A percentile compares a stretch with the other conserved stretches of the same genome.
These are phyloP conservation scores for Salarias fasciatus DNA, from an alignment of 2,797 vertebrate genomes.

Conservation along the genomic window DNA sequence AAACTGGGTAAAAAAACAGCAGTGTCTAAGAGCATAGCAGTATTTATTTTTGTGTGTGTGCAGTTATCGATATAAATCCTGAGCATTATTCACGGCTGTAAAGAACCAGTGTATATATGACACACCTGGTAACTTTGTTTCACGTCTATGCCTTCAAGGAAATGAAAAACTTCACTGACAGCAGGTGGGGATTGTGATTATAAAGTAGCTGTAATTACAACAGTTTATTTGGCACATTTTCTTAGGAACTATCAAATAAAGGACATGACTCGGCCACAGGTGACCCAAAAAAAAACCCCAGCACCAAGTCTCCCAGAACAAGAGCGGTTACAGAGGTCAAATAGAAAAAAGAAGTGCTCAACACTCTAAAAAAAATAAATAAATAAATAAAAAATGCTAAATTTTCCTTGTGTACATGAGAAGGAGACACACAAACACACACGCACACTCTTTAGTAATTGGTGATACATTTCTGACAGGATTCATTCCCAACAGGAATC, in stretches of 20 bases:
- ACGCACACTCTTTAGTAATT: neutral
- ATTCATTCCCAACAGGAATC: slow-evolving; percentile 3
- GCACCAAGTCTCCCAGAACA: neutral
- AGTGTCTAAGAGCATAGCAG: neutral
- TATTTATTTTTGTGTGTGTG: no score
- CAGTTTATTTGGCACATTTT: neutral
- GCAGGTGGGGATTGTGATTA: neutral
- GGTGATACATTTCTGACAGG: slow-evolving; percentile 8
- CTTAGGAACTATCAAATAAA: neutral
- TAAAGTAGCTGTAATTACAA: neutral
- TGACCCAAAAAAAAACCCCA: neutral
- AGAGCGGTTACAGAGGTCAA: neutral
- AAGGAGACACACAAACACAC: neutral
- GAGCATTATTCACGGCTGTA: no score
- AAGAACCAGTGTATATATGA: no score
- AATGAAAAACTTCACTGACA: slow-evolving; percentile 1
- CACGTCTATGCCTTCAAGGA: no score
- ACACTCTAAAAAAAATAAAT: neutral
- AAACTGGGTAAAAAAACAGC: neutral
- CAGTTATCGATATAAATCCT: neutral
- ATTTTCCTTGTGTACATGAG: slow-evolving; percentile 6
- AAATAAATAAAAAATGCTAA: slow-evolving; percentile 2
- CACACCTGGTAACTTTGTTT: no score
- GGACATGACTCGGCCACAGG: neutral
- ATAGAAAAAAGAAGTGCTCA: neutral